Percentiles rank a stretch among this genome's conserved stretches.
Conservation (phyloP, 2,113 vertebrate species). For the Cyprichromis sp. region DNA sequence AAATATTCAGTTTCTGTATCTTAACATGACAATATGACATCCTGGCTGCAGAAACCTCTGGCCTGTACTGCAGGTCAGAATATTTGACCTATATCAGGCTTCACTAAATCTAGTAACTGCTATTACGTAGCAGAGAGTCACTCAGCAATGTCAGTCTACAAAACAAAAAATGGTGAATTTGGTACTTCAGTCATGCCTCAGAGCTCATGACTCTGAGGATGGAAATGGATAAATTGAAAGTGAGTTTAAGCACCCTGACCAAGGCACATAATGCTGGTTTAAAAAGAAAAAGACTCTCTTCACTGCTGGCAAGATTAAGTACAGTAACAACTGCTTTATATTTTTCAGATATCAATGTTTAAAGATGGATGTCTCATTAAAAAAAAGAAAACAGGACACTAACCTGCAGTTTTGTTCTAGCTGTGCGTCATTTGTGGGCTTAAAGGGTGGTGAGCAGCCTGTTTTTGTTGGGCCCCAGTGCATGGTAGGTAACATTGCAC, state of each 20-base stretch:
- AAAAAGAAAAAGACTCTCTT: neutral
- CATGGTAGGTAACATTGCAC: conserved; percentile 62
- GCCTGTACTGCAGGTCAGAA: neutral
- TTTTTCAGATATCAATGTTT: neutral
- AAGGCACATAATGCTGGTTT: neutral
- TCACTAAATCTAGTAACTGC: neutral
- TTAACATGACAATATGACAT: neutral
- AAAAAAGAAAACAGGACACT: neutral
- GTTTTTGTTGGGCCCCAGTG: conserved; percentile 57
- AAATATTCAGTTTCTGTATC: neutral
- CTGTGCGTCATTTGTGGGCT: conserved; percentile 73
- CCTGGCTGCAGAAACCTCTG: neutral
- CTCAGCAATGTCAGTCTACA: neutral
- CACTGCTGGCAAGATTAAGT: neutral
- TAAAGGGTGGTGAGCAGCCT: conserved; percentile 58
- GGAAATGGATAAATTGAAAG: neutral
- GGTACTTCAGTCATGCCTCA: neutral
- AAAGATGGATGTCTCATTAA: neutral
- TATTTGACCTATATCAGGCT: neutral
- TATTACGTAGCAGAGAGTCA: fast-evolving
- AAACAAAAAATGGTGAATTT: neutral
- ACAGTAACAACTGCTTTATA: neutral
- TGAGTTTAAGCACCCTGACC: neutral
- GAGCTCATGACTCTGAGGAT: neutral
- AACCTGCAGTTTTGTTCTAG: conserved; percentile 35